phyloP scores from a whole-genome alignment of 2,888 invertebrate species.

The Acronicta psi region DNA sequence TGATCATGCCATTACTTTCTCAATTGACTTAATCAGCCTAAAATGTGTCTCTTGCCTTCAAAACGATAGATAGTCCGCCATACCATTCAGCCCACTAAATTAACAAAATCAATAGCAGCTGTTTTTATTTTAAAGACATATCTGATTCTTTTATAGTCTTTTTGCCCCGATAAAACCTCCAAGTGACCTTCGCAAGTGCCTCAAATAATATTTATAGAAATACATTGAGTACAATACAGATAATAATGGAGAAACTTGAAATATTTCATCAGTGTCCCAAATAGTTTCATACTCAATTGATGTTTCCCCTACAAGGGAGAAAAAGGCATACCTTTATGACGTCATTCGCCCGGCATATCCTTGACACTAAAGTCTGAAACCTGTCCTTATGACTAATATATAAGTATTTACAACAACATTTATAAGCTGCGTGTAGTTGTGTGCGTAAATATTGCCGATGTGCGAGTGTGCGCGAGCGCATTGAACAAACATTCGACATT shows the following conservation, averaged over 20 bases:
- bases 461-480: constrained; percentile 30
- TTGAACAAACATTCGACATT: constrained; percentile 50
- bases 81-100: too few relatives aligned
- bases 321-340: constrained; percentile 33
- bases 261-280: constrained; percentile 5
- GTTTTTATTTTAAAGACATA: neutral
- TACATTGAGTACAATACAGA: neutral
- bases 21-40: too few relatives aligned
- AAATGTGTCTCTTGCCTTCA: too few relatives aligned
- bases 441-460: constrained; percentile 13
- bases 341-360: constrained; percentile 38
- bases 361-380: constrained; percentile 55
- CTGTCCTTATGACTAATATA: constrained; percentile 53
- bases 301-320: constrained; percentile 1
- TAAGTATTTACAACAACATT: constrained; percentile 40
- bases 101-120: neutral
- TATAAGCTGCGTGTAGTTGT: constrained; percentile 11
- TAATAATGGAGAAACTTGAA: neutral
- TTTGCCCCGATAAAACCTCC: constrained; percentile 12
- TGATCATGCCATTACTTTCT: too few relatives aligned
- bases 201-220: neutral
- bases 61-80: too few relatives aligned
- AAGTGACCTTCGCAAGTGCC: constrained; percentile 13
- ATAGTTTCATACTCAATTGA: constrained; percentile 1
- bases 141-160: neutral